A percentile compares a stretch with the other conserved stretches of the same genome.
Evolutionary conservation across 2,797 vertebrate genomes (phyloP).

Genomic region (Anguilla obscura): DNA sequence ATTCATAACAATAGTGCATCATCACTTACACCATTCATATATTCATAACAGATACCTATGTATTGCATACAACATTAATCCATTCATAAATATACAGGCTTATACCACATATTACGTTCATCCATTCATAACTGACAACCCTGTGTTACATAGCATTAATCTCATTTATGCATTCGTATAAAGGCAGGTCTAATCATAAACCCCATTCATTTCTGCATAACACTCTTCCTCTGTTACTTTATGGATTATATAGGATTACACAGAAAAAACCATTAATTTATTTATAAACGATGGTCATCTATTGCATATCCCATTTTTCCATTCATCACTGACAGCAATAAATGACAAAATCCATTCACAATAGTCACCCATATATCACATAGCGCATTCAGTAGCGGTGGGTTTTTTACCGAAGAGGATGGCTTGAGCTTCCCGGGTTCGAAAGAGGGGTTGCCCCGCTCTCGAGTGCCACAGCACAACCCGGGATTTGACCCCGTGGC

Average conservation of each 20-base stretch:
- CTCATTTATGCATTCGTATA: neutral
- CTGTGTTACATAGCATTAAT: neutral
- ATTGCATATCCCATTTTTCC: neutral
- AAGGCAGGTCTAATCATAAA: neutral
- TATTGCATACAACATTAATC: neutral
- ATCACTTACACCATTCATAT: neutral
- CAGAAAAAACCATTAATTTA: neutral
- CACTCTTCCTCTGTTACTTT: neutral
- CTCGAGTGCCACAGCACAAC: neutral
- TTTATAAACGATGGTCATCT: neutral
- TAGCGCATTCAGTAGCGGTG: neutral
- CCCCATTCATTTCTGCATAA: neutral
- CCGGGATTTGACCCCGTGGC: neutral
- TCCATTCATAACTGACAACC: neutral
- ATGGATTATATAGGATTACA: neutral
- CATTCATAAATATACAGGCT: neutral
- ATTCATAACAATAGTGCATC: neutral
- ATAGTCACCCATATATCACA: neutral
- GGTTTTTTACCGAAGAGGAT: neutral
- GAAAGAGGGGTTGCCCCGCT: neutral
- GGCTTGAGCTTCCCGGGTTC: neutral
- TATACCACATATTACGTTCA: neutral
- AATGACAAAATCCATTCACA: neutral
- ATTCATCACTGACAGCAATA: neutral
- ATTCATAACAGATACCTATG: neutral